A percentile compares a stretch with the other conserved stretches of the same genome.
These are phyloP conservation scores for Chalcis sispes DNA, from an alignment of 2,888 invertebrate species.

Conservation along the genomic window DNA sequence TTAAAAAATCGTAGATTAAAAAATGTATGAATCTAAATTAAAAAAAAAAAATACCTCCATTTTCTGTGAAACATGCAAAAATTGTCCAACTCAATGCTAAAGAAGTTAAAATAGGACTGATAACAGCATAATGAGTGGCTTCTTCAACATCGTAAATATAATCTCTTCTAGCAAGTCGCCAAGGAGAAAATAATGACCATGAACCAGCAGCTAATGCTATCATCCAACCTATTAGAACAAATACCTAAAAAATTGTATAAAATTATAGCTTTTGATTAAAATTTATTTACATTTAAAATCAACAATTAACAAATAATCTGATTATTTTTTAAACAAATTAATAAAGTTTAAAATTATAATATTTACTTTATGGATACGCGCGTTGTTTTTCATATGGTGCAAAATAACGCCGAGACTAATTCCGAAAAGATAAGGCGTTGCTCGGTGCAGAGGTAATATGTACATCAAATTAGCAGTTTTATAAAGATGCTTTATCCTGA, in stretches of 20 bases:
- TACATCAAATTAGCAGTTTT: slow-evolving; percentile 83
- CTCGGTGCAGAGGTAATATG: slow-evolving; percentile 80
- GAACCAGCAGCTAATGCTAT: slow-evolving; percentile 75
- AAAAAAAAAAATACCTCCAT: slow-evolving; percentile 75
- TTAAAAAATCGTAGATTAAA: background rate
- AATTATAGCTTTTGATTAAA: no score
- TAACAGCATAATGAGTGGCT: slow-evolving; percentile 81
- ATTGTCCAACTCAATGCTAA: slow-evolving; percentile 82
- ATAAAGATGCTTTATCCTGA: slow-evolving; percentile 83
- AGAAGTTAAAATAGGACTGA: slow-evolving; percentile 81
- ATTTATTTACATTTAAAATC: no score
- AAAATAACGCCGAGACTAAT: slow-evolving; percentile 80
- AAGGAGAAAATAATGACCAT: slow-evolving; percentile 81
- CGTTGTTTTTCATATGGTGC: slow-evolving; percentile 76
- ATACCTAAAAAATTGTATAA: slow-evolving; percentile 72
- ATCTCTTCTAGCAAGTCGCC: slow-evolving; percentile 79
- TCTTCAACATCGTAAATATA: slow-evolving; percentile 80
- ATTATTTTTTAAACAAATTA: slow-evolving; percentile 1
- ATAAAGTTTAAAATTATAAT: background rate
- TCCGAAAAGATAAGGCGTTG: slow-evolving; percentile 82
- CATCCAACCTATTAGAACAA: slow-evolving; percentile 79
- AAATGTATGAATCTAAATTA: background rate
- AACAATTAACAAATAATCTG: slow-evolving; percentile 36
- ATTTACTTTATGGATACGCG: slow-evolving; percentile 74
- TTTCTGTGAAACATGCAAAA: slow-evolving; percentile 79